Base-by-base conservation (phyloP, 2,113 vertebrate species). In the Scopus umbretta region DNA sequence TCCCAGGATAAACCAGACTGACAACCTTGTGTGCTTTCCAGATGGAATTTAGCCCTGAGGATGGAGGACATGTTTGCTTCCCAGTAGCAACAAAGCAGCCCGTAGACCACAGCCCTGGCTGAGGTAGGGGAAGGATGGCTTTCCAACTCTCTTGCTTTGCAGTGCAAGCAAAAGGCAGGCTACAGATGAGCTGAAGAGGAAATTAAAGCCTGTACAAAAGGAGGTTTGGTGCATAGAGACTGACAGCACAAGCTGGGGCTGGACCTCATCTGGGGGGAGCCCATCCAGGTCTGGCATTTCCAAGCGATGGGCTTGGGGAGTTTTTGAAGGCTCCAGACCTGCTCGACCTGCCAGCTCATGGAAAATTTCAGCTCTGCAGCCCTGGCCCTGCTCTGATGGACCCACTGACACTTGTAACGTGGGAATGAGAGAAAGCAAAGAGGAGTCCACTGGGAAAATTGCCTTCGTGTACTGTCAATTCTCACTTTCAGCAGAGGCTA, bases 401-500 rank as follows among this genome's bases (percentile, higher is more conserved):
- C 45, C 17, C 62, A 26, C 11, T 43, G 89, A 75, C 1, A 7
- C 29, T 47, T 74, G 66, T 16, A 45, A 74, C 0, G 4, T 6
- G 2, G 26, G 47, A 76, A 32, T 23, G 42, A 86, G 15, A 58
- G 76, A 81, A 85, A 65, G 56, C 74, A 73, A 86, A 94, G 62
- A 71, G 55, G 9, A 87, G 4, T 18, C 55, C n/a, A 10, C 61
- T 62, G 89, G 78, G 87, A 82, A 91, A 95, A 94, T 6, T 73
- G 80, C 40, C 53, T 94, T 89, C 2, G 1, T 38, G 63, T n/a
- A 21, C 66, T 76, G 79, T 68, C 82, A 87, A 2, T 76, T 89
- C 29, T 85, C 86, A 70, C 73, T 85, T 53, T 43, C 80, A 90
- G 84, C 49, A 79, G 84, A 89, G 74, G 50, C 82, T 86, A 78